Evolutionary conservation across 2,888 invertebrate genomes (phyloP).

Genomic region (Neria commutata): DNA sequence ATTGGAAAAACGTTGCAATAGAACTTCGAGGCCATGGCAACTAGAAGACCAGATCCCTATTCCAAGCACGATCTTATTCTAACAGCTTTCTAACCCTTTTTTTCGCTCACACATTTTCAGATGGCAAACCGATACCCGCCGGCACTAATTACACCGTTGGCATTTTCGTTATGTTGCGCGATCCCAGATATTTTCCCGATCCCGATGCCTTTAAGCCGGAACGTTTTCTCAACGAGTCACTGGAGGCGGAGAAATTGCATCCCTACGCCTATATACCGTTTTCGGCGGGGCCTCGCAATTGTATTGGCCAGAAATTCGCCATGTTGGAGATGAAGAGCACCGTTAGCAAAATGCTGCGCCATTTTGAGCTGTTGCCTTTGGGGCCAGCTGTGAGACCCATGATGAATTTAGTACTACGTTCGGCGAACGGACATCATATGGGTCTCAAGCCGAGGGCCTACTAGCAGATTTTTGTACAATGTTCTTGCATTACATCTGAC

Average conservation of each 20-base stretch:
- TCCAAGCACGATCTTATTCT: too few species aligned
- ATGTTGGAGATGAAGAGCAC: constrained; percentile 56
- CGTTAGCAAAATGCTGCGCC: constrained; percentile 46
- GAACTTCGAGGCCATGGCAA: not conserved
- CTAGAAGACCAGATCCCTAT: too few species aligned
- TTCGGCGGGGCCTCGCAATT: constrained; percentile 57
- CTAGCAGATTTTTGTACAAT: too few species aligned
- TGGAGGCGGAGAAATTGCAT: constrained; percentile 51
- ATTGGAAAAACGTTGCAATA: not conserved
- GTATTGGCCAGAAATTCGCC: constrained; percentile 59
- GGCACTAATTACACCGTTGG: constrained; percentile 46
- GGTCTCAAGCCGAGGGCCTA: constrained; percentile 42
- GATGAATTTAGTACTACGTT: constrained; percentile 48
- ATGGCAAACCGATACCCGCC: constrained; percentile 48
- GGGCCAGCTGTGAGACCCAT: constrained; percentile 44
- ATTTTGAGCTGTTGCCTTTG: constrained; percentile 50
- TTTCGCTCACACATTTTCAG: constrained; percentile 30
- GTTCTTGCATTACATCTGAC: too few species aligned
- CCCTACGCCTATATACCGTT: constrained; percentile 54
- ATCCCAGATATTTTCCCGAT: constrained; percentile 44
- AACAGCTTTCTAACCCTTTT: not conserved
- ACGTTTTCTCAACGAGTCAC: constrained; percentile 63
- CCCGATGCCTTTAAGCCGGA: constrained; percentile 52
- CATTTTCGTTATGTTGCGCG: constrained; percentile 44
- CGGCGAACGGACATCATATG: constrained; percentile 49